Evolutionary conservation across 1,140 invertebrate species (phyloP).

Genomic region (Scaptomyza hsui): DNA sequence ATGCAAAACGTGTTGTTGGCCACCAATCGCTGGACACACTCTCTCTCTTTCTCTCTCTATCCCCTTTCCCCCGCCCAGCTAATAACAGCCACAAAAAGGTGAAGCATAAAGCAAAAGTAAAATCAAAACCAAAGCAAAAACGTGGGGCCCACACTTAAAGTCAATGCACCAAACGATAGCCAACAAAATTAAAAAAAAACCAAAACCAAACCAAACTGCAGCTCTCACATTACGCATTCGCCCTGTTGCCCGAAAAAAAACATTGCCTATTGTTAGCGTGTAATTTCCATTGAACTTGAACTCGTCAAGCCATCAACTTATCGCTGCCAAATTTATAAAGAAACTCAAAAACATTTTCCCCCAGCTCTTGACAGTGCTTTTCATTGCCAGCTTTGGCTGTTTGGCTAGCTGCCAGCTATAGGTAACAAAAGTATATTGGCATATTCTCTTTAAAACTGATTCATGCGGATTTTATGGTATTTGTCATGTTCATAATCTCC

Average conservation of each 20-base stretch:
- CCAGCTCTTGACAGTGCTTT: neutral
- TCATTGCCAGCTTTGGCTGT: neutral
- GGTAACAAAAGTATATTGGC: slow-evolving; percentile 24
- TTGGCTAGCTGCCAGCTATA: slow-evolving; percentile 31
- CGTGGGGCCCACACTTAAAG: slow-evolving; percentile 10
- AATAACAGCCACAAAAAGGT: slow-evolving; percentile 37
- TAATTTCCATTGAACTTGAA: slow-evolving; percentile 48
- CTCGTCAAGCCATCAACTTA: slow-evolving; percentile 22
- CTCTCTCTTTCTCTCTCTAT: neutral
- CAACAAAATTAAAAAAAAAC: neutral
- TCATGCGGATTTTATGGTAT: slow-evolving; percentile 9
- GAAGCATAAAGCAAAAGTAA: slow-evolving; percentile 2
- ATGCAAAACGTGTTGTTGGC: slow-evolving; percentile 67
- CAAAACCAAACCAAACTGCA: neutral
- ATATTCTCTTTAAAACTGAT: slow-evolving; percentile 33
- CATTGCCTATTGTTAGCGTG: neutral
- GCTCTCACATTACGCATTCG: slow-evolving; percentile 44
- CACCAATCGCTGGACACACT: neutral
- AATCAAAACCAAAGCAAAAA: neutral
- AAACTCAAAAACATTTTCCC: slow-evolving; percentile 6
- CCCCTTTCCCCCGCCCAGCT: neutral
- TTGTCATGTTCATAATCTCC: neutral
- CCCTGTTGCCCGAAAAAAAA: slow-evolving; percentile 21
- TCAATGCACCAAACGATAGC: slow-evolving; percentile 29
- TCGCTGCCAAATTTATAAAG: slow-evolving; percentile 9